Base-by-base conservation (phyloP, 1,140 invertebrate genomes). In the Drosophila sp. region DNA sequence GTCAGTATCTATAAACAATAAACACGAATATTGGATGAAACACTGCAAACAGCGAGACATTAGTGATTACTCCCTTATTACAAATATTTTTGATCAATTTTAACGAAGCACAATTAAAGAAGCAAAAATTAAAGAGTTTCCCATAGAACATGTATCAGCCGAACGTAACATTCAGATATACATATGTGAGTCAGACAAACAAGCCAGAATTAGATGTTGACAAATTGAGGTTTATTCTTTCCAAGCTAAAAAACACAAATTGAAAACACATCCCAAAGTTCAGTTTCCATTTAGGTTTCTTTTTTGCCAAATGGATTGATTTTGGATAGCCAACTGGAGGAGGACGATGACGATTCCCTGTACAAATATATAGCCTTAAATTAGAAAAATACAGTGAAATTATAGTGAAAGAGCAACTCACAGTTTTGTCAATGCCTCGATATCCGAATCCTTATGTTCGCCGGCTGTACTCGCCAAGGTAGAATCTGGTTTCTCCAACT, bases 301-400 rank as follows among this genome's bases (percentile, higher is more conserved):
- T 94, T 94, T 91, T 95, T 95, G 29, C 93, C 93, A 92, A 96
- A 96, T 66, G 95, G 95, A 93, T 96, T 96, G 60, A 96, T 94
- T 91, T 95, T 96, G 11, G 94, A 93, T 29, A 96, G 83, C 95
- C 95, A 96, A 63, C 62, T 82, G 23, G 94, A 94, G 60, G 93
- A 92, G 57, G 91, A 75, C 4, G 77, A 23, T 40, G 90, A 62
- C 0, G 80, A 76, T 80, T 91, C 87, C 44, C 80, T 90, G 33
- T 8, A 60, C 50, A 69, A 64, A 56, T n/a, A 50, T 17, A 11
- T 17, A 72, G 5, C 29, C 7, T 54, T 10, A 17, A 4, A 33
- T 57, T 27, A 27, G 3, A 8, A 23, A 4, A 11, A 29, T 17
- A 17, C 17, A 8, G 30, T 1, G 23, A 6, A 17, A 50, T 23